A percentile compares a stretch with the other conserved stretches of the same genome.
Evolutionary conservation across 2,113 vertebrate species (phyloP).

Genomic region (Rhizomys pruinosus): DNA sequence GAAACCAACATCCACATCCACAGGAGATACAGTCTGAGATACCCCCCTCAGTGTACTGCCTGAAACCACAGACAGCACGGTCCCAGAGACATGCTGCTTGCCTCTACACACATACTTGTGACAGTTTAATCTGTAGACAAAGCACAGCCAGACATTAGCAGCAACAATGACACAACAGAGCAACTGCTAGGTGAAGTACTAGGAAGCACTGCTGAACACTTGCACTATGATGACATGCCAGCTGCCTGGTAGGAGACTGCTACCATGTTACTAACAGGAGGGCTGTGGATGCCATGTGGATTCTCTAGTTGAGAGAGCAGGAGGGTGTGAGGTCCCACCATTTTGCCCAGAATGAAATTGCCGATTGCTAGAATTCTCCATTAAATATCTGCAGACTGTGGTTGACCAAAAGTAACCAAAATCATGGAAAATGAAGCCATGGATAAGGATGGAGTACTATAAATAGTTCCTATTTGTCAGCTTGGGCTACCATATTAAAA

Average conservation of each 20-base stretch:
- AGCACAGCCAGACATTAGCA: not conserved
- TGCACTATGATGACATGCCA: not conserved
- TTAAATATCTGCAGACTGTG: not conserved
- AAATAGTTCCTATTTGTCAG: not conserved
- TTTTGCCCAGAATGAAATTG: no score
- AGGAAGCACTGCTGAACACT: not conserved
- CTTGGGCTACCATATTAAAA: not conserved
- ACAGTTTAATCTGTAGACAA: no score
- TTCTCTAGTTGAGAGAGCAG: no score
- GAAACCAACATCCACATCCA: no score
- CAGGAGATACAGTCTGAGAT: no score
- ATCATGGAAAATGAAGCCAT: not conserved
- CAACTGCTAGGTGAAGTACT: not conserved
- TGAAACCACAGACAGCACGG: no score
- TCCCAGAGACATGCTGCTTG: accelerated
- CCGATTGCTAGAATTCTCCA: not conserved
- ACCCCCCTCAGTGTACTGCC: no score
- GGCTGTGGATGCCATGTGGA: no score
- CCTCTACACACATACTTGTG: not conserved
- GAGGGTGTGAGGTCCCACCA: not conserved
- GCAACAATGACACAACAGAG: not conserved
- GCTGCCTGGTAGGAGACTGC: not conserved
- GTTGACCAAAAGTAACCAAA: not conserved
- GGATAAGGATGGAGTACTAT: not conserved
- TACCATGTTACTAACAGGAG: not conserved